Evolutionary conservation across 1,140 invertebrate species (phyloP), one percentile per base, ranked within the genome.

Genomic region (Teleopsis dalmanni): DNA sequence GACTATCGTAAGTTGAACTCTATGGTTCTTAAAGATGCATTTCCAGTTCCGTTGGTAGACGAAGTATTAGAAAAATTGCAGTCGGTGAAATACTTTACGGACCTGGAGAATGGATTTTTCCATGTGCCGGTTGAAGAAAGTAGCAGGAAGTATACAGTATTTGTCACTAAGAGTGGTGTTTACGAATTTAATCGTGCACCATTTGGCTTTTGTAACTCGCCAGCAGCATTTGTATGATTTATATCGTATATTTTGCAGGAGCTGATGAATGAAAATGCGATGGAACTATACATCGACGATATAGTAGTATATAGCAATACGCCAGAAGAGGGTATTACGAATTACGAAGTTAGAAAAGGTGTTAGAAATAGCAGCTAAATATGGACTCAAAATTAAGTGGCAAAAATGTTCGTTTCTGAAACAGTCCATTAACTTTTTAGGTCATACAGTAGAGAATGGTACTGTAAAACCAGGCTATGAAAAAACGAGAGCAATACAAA

Each of bases 161-260:
- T 72, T 42, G 62, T 72, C 4, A 74, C 67, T 0, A 62, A 61
- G 0, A 65, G 70, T 41, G 56, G 38, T 4, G 62, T 63, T 29
- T 78, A 74, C 47, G 73, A 74, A 2, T 62, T 62, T 48, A 81
- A 79, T 0, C 22, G 22, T 11, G 48, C 48, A n/a, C 41, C 48
- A 7, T 45, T 45, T 45, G 41, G 41, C 3, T 50, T 50, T 27
- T 45, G 42, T 25, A 50, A 50, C 14, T 45, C 48, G 2, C 38
- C 40, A 10, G 48, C 48, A 6, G 31, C 16, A 7, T 49, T 49
- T 26, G 25, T 43, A 1, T 13, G 48, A 8, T 49, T 49, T 40
- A 34, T 47, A 11, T 34, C 33, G 11, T 27, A 27, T 16, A 16
- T 45, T 16, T 45, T 45, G 18, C 26, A 27, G 13, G n/a, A 31